Evolutionary conservation across 2,797 vertebrate species (phyloP), one percentile per base, ranked within the genome.

Genomic region (Agapornis canus): DNA sequence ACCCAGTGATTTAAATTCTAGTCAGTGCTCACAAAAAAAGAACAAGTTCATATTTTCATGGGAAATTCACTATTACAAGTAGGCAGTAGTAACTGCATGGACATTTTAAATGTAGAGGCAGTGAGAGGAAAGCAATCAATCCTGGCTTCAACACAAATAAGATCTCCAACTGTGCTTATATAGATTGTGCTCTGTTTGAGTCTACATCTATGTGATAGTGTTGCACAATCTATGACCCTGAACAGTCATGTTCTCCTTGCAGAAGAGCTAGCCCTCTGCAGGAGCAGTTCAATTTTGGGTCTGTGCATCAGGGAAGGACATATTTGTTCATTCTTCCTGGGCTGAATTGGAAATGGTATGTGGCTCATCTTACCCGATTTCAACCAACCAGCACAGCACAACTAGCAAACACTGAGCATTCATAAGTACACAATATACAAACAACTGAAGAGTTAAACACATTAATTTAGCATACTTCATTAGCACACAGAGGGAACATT

Each of bases 161-260:
- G 45, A 86, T 91, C 76, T 83, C 93, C 93, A 88, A 6, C 93
- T 86, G 90, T 63, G 73, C 59, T 71, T n/a, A 5, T 76, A 94
- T 11, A 60, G 88, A 92, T 56, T 66, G 73, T 81, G 31, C 80
- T 72, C 77, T 76, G 47, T 57, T 66, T 19, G 10, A 25, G n/a
- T 40, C 72, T 69, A 43, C 5, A 2, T 29, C 9, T n/a, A 82
- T 1, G 21, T 51, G 93, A 72, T 83, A 60, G n/a, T 83, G 79
- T 83, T 90, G 49, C 82, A 82, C 77, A 84, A 47, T 54, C 72
- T 31, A 10, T 81, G 82, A 93, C 77, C 76, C 69, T 57, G 23
- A 61, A 35, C 25, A 76, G n/a, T 26, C 42, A 18, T 37, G 29
- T 31, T 70, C 25, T 82, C n/a, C 39, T 19, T 79, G 61, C 13